A percentile compares a stretch with the other conserved stretches of the same genome.
phyloP scores from a whole-genome alignment of 92 coral and sea anemone genomes.

The Phymanthus crucifer region DNA sequence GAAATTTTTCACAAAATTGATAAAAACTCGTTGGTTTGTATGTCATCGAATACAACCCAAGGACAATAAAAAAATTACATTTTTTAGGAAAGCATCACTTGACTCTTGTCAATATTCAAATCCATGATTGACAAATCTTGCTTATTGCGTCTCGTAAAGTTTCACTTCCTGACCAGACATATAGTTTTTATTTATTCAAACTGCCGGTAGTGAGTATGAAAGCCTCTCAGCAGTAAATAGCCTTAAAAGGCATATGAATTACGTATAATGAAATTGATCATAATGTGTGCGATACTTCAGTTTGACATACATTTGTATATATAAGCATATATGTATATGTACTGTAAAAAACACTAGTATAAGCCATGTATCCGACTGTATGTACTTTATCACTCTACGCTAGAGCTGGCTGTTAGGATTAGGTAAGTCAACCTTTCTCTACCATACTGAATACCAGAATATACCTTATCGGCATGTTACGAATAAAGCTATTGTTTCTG shows the following conservation, averaged over 20 bases:
- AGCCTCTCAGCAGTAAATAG: neutral
- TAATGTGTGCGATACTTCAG: neutral
- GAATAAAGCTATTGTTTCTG: neutral
- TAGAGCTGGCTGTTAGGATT: neutral
- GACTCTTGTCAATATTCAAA: neutral
- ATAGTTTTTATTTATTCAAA: neutral
- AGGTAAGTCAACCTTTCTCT: neutral
- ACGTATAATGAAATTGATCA: neutral
- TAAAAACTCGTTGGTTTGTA: neutral
- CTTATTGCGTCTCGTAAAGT: neutral
- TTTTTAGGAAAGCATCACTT: neutral
- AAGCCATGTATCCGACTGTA: neutral
- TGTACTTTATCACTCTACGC: neutral
- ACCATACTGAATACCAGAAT: neutral
- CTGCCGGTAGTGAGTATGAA: neutral
- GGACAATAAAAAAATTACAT: neutral
- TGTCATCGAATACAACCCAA: neutral
- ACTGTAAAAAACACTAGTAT: neutral
- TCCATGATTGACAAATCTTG: neutral
- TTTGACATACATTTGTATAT: neutral
- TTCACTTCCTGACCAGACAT: neutral
- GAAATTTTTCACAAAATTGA: neutral
- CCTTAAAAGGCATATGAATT: constrained; percentile 5
- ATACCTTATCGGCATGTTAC: neutral
- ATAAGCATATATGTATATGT: neutral